phyloP scores from a whole-genome alignment of 2,113 vertebrate genomes.

The Stigmatopora nigra region DNA sequence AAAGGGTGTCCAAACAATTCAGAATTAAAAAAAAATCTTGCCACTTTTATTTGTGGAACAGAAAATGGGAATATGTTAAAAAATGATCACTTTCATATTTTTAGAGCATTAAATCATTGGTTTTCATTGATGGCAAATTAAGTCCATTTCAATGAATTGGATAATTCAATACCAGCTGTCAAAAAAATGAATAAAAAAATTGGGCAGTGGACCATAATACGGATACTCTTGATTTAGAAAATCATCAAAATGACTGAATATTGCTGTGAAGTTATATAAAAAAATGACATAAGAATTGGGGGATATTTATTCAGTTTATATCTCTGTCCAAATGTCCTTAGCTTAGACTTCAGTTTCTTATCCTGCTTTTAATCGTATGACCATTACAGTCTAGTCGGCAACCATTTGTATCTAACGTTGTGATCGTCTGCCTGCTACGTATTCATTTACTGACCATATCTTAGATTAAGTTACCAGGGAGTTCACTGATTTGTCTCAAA shows the following conservation, averaged over 20 bases:
- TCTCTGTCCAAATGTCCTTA: background rate
- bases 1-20: no score
- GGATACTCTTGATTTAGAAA: no score
- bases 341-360: background rate
- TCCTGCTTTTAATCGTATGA: background rate
- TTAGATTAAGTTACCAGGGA: constrained; percentile 4
- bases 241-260: background rate
- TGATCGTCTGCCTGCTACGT: constrained; percentile 3
- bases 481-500: background rate
- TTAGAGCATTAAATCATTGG: no score
- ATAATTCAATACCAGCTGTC: no score
- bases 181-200: no score
- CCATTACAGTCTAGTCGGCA: background rate
- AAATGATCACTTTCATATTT: no score
- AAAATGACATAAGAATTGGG: background rate
- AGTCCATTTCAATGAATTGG: no score
- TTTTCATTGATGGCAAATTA: no score
- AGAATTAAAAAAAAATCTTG: no score
- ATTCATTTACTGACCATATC: constrained; percentile 3
- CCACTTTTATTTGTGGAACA: no score
- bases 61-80: no score
- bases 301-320: background rate
- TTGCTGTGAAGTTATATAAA: background rate
- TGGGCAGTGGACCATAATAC: no score
- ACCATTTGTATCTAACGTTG: background rate